Base-by-base conservation (phyloP, 2,888 invertebrate genomes). In the Lasius platythorax region DNA sequence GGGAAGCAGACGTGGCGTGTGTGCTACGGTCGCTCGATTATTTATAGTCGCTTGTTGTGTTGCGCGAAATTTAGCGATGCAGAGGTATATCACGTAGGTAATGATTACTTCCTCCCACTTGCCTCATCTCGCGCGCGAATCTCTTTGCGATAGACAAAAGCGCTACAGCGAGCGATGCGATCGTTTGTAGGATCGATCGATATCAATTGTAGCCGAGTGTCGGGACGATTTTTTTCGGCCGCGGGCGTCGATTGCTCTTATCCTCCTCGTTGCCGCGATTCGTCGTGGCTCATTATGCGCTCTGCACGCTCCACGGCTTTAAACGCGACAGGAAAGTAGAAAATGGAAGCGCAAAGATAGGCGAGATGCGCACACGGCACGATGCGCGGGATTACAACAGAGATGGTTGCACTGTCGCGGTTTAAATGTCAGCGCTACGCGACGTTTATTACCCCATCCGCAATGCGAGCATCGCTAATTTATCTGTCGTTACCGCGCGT, bases 401-500 rank as follows among this genome's bases (percentile, higher is more conserved):
- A 84, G 87, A 33, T 67, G 74, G 85, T 82, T 86, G 84, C 85
- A 90, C 79, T 87, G 91, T 90, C 89, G 85, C 74, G 79, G 89
- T 85, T 91, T 90, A 90, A 90, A 90, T 90, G 90, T 90, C 90
- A 90, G 88, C 89, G n/a, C 79, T 67, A 50, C 74, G 85, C 91
- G 91, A 89, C 88, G 91, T 88, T 89, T 90, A 89, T 90, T 90
- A 91, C 90, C 90, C 88, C 89, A 91, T 91, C 89, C 83, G 83
- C 90, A 90, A 90, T 91, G 91, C 88, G 90, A 90, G 90, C 90
- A 90, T 87, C 89, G 88, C 91, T 91, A 89, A 91, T 91, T 91
- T 91, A 89, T 91, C 87, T 89, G 91, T 90, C 89, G 87, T 91
- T 91, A 85, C 85, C 68, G 67, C 70, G 79, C 56, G 84, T 70